Evolutionary conservation across 2,888 invertebrate species (phyloP).

Genomic region (Trachelus tabidus): DNA sequence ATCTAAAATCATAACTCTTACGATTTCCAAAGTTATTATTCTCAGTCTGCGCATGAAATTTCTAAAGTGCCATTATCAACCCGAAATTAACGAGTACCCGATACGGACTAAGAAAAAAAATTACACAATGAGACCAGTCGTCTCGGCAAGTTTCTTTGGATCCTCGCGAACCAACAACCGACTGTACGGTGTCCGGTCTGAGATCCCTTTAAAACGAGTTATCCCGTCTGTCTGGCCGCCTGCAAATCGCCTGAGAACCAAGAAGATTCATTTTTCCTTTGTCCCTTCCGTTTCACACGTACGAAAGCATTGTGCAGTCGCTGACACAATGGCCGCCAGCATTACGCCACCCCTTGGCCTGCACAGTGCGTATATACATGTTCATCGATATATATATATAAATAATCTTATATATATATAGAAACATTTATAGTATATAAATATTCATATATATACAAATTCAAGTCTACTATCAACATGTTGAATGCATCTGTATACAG

Average conservation of each 20-base stretch:
- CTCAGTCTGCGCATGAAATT: not conserved
- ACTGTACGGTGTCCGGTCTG: conserved; percentile 10
- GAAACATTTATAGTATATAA: conserved; percentile 22
- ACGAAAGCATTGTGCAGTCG: conserved; percentile 35
- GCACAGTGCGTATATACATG: too few species aligned
- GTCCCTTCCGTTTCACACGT: conserved; percentile 59
- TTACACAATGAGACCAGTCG: not conserved
- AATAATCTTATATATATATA: conserved; percentile 22
- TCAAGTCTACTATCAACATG: not conserved
- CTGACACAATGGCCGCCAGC: conserved; percentile 42
- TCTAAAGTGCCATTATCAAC: not conserved
- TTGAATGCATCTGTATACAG: not conserved
- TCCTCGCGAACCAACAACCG: not conserved
- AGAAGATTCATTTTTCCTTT: conserved; percentile 58
- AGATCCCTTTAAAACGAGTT: conserved; percentile 59
- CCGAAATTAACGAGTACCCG: not conserved
- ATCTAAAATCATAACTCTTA: not conserved
- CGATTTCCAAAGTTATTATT: not conserved
- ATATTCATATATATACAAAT: conserved; percentile 27
- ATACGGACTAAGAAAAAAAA: not conserved
- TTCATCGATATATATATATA: not conserved
- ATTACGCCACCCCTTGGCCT: conserved; percentile 34
- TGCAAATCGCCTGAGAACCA: conserved; percentile 55
- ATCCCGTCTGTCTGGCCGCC: conserved; percentile 49
- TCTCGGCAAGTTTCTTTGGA: not conserved